Conservation (phyloP, 2,797 vertebrate genomes). For the Borostomias antarcticus region DNA sequence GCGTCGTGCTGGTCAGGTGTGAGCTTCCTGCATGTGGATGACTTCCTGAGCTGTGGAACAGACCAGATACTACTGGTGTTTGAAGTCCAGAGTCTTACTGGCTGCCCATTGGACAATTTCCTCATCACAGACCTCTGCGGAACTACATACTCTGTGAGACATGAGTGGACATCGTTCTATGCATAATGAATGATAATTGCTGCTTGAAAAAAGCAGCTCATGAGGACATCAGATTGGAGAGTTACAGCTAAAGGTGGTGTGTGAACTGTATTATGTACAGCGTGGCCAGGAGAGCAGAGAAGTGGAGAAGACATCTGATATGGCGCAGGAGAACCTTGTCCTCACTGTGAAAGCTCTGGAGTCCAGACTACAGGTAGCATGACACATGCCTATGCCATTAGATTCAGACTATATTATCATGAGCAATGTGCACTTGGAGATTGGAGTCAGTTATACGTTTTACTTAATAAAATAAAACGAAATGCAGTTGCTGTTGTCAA, state of each 20-base stretch:
- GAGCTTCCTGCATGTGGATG: constrained; percentile 82
- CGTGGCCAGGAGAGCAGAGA: constrained; percentile 43
- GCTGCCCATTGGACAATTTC: constrained; percentile 70
- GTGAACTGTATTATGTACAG: constrained; percentile 55
- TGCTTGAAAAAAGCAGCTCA: neutral
- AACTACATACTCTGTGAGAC: constrained; percentile 82
- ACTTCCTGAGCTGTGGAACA: constrained; percentile 86
- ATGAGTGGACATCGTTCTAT: too few species aligned
- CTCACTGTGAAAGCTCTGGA: constrained; percentile 85
- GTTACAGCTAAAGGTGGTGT: neutral
- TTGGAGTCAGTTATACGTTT: too few species aligned
- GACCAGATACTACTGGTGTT: constrained; percentile 90
- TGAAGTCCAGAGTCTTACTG: constrained; percentile 54
- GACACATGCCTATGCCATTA: neutral
- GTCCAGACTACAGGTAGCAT: constrained; percentile 85
- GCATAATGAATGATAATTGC: neutral
- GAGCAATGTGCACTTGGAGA: too few species aligned
- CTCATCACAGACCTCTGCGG: constrained; percentile 85
- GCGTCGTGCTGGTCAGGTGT: constrained; percentile 82
- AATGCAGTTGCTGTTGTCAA: too few species aligned
- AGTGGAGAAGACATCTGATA: constrained; percentile 44
- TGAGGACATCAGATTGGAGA: too few species aligned
- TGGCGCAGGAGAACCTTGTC: constrained; percentile 73
- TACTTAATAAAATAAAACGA: too few species aligned
- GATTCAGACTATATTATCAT: too few species aligned